Evolutionary conservation across 2,888 invertebrate species (phyloP).

Genomic region (Cheiracanthium punctorium): DNA sequence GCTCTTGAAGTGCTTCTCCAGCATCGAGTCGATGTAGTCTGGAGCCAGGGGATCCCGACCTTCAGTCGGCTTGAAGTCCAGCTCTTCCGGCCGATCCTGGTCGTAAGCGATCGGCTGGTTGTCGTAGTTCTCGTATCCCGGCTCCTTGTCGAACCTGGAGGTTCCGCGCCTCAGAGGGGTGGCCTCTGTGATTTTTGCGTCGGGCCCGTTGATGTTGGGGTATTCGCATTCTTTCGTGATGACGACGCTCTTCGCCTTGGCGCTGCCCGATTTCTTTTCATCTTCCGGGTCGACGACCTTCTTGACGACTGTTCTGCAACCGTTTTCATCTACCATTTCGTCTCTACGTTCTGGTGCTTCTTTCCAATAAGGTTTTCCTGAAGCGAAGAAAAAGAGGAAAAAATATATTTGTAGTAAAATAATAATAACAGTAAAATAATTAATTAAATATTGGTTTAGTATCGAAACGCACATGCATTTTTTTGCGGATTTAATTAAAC

Average conservation of each 20-base stretch:
- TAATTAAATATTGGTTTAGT: no score
- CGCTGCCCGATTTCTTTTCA: conserved; percentile 23
- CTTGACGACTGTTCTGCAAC: conserved; percentile 60
- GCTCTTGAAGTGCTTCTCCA: conserved; percentile 55
- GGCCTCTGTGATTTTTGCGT: conserved; percentile 58
- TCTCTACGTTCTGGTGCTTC: conserved; percentile 36
- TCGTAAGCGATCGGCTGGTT: conserved; percentile 19
- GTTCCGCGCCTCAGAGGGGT: neutral
- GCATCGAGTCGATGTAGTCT: conserved; percentile 58
- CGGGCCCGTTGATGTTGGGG: conserved; percentile 38
- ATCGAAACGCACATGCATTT: no score
- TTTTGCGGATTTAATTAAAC: no score
- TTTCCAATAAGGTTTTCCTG: conserved; percentile 59
- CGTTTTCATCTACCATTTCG: conserved; percentile 46
- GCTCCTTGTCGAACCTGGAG: neutral
- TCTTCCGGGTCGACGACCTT: conserved; percentile 48
- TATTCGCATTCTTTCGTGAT: conserved; percentile 67
- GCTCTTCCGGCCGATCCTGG: conserved; percentile 27
- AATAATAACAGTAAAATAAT: no score
- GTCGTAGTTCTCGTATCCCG: neutral
- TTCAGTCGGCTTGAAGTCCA: conserved; percentile 13
- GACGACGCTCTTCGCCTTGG: conserved; percentile 42
- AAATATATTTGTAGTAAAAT: no score
- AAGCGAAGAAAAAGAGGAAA: no score
- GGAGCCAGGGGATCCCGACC: conserved; percentile 38